Evolutionary conservation across 1,140 invertebrate genomes (phyloP).

Genomic region (Drosophila parabipectinata): DNA sequence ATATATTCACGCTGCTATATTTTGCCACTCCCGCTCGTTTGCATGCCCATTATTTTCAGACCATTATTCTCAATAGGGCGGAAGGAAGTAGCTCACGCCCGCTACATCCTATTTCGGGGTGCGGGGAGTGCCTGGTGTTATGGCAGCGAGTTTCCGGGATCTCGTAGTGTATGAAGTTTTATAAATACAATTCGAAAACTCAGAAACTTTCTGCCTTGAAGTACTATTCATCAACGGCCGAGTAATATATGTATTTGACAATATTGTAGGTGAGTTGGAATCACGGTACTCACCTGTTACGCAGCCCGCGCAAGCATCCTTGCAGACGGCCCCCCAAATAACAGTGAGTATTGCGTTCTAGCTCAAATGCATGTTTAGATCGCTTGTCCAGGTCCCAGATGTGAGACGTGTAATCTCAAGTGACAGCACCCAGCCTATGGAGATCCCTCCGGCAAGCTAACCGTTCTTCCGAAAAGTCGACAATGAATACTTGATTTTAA

Average conservation of each 20-base stretch:
- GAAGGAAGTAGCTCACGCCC: background rate
- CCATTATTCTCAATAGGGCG: background rate
- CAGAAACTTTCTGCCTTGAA: conserved; percentile 44
- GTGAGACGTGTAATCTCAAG: no score
- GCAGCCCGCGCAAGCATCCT: background rate
- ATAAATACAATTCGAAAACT: conserved; percentile 50
- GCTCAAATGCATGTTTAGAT: background rate
- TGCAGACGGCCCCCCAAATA: background rate
- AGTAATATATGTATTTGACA: no score
- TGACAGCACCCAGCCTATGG: no score
- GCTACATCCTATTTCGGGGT: no score
- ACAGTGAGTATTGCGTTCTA: conserved; percentile 3
- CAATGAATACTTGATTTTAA: conserved; percentile 39
- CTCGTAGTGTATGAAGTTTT: conserved; percentile 40
- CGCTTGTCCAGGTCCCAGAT: background rate
- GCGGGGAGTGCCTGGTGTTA: conserved; percentile 21
- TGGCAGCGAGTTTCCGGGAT: conserved; percentile 46
- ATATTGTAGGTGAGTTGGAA: conserved; percentile 1
- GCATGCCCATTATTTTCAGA: conserved; percentile 3
- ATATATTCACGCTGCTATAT: conserved; percentile 48
- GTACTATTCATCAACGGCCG: conserved; percentile 11
- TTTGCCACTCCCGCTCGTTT: background rate
- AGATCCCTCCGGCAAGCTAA: no score
- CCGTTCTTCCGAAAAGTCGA: background rate
- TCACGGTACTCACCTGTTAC: conserved; percentile 1